Evolutionary conservation across 2,797 vertebrate genomes (phyloP).

Genomic region (Mormyrops boulengeri): DNA sequence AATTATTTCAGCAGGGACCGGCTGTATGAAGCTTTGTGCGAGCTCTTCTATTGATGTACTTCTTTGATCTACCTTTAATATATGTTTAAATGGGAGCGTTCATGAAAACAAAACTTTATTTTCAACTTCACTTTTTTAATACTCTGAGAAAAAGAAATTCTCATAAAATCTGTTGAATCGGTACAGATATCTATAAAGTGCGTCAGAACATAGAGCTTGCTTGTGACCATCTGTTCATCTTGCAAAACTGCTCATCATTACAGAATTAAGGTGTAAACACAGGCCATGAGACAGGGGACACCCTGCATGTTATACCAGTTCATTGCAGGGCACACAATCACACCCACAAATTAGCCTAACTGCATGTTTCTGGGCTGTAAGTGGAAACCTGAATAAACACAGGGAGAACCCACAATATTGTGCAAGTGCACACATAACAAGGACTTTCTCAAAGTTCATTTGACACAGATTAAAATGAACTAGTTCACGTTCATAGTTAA

Average conservation of each 20-base stretch:
- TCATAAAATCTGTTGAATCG: neutral
- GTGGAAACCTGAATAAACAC: neutral
- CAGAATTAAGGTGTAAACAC: neutral
- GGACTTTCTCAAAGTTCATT: neutral
- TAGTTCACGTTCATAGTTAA: too few species aligned
- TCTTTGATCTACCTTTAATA: neutral
- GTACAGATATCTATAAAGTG: neutral
- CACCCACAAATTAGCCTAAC: neutral
- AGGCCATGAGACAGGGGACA: neutral
- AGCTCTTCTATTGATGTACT: neutral
- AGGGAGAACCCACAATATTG: neutral
- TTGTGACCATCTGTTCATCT: neutral
- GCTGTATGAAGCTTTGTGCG: neutral
- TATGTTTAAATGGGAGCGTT: neutral
- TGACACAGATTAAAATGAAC: neutral
- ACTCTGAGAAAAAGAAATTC: neutral
- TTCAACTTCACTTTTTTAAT: neutral
- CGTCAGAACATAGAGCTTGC: neutral
- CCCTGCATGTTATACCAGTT: neutral
- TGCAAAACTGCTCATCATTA: neutral
- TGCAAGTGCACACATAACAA: neutral
- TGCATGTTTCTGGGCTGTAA: neutral
- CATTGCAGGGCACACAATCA: neutral
- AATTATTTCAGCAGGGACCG: neutral
- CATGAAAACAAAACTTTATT: neutral